These are phyloP conservation scores for Hemistola chrysoprasaria DNA, from an alignment of 2,888 invertebrate genomes.

Conservation along the genomic window DNA sequence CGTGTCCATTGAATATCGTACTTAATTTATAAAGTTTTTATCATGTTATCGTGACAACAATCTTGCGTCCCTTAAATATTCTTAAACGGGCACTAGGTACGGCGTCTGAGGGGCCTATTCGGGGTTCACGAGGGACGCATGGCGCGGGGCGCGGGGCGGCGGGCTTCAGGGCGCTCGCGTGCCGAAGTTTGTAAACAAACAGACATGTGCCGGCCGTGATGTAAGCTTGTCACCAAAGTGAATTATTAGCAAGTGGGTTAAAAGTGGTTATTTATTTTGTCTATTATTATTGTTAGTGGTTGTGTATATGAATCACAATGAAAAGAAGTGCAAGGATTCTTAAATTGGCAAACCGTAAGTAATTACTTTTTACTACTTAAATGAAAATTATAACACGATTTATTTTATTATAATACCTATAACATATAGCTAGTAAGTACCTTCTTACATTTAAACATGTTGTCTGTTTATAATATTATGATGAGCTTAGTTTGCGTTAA, in stretches of 20 bases:
- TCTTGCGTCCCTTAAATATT: slow-evolving; percentile 13
- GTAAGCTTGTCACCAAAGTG: slow-evolving; percentile 9
- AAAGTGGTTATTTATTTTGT: background rate
- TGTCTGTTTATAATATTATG: slow-evolving; percentile 11
- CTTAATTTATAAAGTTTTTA: slow-evolving; percentile 10
- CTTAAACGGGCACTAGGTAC: slow-evolving; percentile 12
- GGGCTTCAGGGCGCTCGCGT: slow-evolving; percentile 11
- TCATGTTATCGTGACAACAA: slow-evolving; percentile 7
- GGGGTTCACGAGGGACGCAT: slow-evolving; percentile 13
- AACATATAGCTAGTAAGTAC: slow-evolving; percentile 15
- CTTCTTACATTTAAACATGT: slow-evolving; percentile 6
- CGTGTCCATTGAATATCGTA: slow-evolving; percentile 7
- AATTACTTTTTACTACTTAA: slow-evolving; percentile 20
- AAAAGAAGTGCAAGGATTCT: slow-evolving; percentile 26
- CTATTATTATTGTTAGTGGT: background rate
- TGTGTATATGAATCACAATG: slow-evolving; percentile 12
- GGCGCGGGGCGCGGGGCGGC: slow-evolving; percentile 14
- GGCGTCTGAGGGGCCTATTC: too few species aligned
- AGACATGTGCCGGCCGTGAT: slow-evolving; percentile 13
- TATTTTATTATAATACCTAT: slow-evolving; percentile 18
- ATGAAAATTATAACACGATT: slow-evolving; percentile 14
- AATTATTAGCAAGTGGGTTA: too few species aligned
- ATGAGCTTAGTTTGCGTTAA: slow-evolving; percentile 18
- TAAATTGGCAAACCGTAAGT: slow-evolving; percentile 21
- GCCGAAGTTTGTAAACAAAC: slow-evolving; percentile 15